These are phyloP conservation scores for Zingel zingel DNA, from an alignment of 2,113 vertebrate species.

Conservation along the genomic window DNA sequence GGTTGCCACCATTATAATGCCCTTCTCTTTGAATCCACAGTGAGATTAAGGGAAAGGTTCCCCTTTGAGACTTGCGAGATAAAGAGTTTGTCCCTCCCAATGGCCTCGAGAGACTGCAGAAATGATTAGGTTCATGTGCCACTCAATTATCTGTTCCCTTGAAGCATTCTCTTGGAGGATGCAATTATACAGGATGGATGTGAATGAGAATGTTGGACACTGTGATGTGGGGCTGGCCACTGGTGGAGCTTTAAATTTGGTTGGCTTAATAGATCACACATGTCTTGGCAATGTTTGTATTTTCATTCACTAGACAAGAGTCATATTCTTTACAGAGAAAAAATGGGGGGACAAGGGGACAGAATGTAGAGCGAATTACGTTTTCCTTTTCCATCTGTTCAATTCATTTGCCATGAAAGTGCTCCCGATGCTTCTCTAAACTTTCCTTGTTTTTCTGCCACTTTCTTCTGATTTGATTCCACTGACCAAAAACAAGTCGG, in stretches of 20 bases:
- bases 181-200: conserved; percentile 75
- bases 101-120: conserved; percentile 64
- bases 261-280: conserved; percentile 70
- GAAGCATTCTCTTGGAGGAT: conserved; percentile 73
- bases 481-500: conserved; percentile 37
- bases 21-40: conserved; percentile 52
- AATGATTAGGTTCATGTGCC: conserved; percentile 78
- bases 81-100: conserved; percentile 67
- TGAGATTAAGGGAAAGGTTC: conserved; percentile 70
- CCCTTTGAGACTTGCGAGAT: conserved; percentile 68
- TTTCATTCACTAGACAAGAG: conserved; percentile 59
- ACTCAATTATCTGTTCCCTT: conserved; percentile 76
- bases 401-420: conserved; percentile 57
- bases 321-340: conserved; percentile 41
- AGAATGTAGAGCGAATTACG: conserved; percentile 35
- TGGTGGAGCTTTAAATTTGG: conserved; percentile 60
- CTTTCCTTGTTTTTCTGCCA: conserved; percentile 28
- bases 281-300: conserved; percentile 69
- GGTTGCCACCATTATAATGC: conserved; percentile 27
- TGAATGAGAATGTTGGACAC: conserved; percentile 61
- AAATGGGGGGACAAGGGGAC: conserved; percentile 1
- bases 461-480: conserved; percentile 25
- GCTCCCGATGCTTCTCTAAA: conserved; percentile 39
- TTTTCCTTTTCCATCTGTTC: conserved; percentile 68
- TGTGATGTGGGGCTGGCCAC: conserved; percentile 67